phyloP scores from a whole-genome alignment of 2,888 invertebrate species.

The Eupsilia transversa region DNA sequence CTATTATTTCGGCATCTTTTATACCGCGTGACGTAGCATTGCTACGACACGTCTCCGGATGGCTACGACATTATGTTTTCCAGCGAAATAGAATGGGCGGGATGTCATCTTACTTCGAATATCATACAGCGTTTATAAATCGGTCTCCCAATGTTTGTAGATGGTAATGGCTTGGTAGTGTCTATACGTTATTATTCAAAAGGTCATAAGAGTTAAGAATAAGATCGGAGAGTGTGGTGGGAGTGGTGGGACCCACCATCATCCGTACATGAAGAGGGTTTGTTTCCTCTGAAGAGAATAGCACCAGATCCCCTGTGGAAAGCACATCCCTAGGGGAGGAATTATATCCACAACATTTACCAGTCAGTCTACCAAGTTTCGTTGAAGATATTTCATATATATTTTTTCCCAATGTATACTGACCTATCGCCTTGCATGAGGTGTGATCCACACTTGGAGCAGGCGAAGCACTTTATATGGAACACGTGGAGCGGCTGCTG shows the following conservation, averaged over 20 bases:
- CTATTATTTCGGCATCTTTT: not conserved
- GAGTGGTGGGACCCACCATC: not conserved
- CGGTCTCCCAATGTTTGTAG: not conserved
- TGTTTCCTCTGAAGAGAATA: not conserved
- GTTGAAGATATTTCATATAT: not conserved
- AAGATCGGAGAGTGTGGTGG: not conserved
- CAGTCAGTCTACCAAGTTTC: not conserved
- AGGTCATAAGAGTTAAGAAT: not conserved
- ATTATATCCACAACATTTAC: not conserved
- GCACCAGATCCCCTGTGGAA: not conserved
- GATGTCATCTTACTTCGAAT: not conserved
- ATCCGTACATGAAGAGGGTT: not conserved
- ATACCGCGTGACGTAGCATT: not conserved
- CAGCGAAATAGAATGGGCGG: not conserved
- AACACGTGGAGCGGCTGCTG: conserved; percentile 94
- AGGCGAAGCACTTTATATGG: conserved; percentile 98
- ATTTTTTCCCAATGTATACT: conserved; percentile 63
- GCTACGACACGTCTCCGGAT: not conserved
- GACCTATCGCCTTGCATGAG: conserved; percentile 97
- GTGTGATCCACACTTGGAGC: conserved; percentile 97
- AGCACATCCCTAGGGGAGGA: not conserved
- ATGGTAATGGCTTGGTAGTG: not conserved
- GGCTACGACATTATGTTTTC: not conserved
- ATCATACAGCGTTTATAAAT: not conserved
- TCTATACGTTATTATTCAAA: not conserved